These are phyloP conservation scores for Morpho helenor DNA, from an alignment of 2,888 invertebrate species.

Conservation along the genomic window DNA sequence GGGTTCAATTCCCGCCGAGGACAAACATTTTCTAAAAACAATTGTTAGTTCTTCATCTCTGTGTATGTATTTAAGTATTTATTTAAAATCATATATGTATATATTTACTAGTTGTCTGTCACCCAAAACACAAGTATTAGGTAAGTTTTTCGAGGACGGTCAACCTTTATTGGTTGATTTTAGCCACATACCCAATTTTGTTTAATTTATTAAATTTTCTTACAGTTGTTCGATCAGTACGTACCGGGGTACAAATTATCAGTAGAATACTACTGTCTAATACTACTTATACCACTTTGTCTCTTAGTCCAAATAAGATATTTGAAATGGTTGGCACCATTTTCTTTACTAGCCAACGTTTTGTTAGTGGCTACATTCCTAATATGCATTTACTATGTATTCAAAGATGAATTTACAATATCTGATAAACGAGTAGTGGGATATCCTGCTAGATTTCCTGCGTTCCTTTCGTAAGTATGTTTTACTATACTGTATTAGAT, in stretches of 20 bases:
- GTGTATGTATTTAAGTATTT: no score
- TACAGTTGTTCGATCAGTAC: conserved; percentile 64
- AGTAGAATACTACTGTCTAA: conserved; percentile 63
- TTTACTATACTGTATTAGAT: no score
- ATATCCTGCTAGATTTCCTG: conserved; percentile 82
- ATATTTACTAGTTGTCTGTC: no score
- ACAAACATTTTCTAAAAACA: no score
- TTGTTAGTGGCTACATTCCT: conserved; percentile 87
- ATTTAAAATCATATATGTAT: no score
- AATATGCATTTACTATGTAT: conserved; percentile 91
- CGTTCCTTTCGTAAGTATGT: conserved; percentile 85
- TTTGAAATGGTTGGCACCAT: conserved; percentile 90
- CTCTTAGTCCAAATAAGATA: conserved; percentile 81
- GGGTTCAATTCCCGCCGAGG: no score
- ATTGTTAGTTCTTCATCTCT: no score
- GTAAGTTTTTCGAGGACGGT: no score
- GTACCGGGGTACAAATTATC: conserved; percentile 43
- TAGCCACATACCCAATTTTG: no score
- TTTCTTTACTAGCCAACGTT: conserved; percentile 91
- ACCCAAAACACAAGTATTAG: no score
- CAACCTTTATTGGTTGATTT: no score
- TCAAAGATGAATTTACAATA: conserved; percentile 70
- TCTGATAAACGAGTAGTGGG: conserved; percentile 75
- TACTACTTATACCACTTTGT: conserved; percentile 57
- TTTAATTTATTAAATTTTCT: conserved; percentile 17